Base-by-base conservation (phyloP, 2,888 invertebrate genomes). In the Cyrtodaria siliqua region DNA sequence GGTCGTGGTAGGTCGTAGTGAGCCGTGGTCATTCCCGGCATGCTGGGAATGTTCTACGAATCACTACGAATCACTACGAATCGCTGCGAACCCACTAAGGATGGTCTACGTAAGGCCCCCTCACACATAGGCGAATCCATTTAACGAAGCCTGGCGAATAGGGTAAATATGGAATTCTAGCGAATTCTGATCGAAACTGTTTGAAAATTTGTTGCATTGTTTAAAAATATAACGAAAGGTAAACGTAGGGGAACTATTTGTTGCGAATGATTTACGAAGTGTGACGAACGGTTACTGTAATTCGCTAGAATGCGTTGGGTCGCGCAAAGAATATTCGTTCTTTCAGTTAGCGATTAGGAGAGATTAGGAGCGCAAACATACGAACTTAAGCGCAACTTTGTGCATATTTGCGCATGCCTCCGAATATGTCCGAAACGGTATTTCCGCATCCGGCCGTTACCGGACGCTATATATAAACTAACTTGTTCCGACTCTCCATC, bases 171-270 rank as follows among this genome's bases (percentile, higher is more conserved):
- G 33, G 4, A 4, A 33, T 8, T 33, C 23, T 38, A 12, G 2
- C 57, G 4, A 38, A 57, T 57, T 57, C 4, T 62, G 61, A 62
- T 50, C 29, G 33, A 63, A 52, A 52, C 53, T 63, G 52, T 52
- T 52, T 50, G 61, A 61, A 61, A 63, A 52, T 63, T 50, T 50
- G 62, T 52, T 63, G 38, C 61, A 61, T 61, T 18, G 24, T 59
- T 44, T 59, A 24, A 61, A n/a, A 49, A 61, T 47, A 47, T 49
- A 50, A 47, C 47, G 38, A 61, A 61, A 47, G 49, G 33, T 49
- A 60, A 60, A 60, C 44, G 60, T 60, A 26, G 24, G 26, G 27
- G 55, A 55, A 55, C 29, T 55, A 27, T 55, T 55, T 55, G 55
- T 55, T 55, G 33, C 33, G 33, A 33, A 33, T 33, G 33, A 55